Conservation (phyloP, 2,797 vertebrate genomes). For the Protonibea diacanthus region DNA sequence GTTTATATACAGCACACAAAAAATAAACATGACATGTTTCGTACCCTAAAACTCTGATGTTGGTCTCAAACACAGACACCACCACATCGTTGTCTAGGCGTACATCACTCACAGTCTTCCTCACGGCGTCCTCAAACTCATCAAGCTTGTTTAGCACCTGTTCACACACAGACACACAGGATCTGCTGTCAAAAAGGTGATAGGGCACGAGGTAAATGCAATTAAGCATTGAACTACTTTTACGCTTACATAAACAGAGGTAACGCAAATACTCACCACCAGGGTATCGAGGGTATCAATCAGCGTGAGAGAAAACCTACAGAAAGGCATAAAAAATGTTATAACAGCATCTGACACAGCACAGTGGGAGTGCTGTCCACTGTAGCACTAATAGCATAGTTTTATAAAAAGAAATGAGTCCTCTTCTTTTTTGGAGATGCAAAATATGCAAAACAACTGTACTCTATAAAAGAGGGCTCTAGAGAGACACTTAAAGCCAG, state of each 20-base stretch:
- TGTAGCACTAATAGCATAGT: conserved; percentile 18
- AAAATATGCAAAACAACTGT: neutral
- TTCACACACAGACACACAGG: neutral
- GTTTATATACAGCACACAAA: neutral
- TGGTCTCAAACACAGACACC: conserved; percentile 91
- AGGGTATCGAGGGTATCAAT: conserved; percentile 89
- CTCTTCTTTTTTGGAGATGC: neutral
- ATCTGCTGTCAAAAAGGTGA: neutral
- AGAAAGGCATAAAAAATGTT: conserved; percentile 22
- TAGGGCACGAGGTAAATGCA: neutral
- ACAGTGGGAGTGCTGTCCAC: conserved; percentile 16
- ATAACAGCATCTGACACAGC: conserved; percentile 10
- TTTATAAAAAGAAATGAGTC: too few species aligned
- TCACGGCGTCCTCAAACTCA: conserved; percentile 89
- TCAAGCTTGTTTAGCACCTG: conserved; percentile 89
- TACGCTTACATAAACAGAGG: neutral
- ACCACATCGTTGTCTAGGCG: conserved; percentile 89
- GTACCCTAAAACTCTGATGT: conserved; percentile 89
- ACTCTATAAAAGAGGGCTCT: neutral
- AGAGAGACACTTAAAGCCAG: neutral
- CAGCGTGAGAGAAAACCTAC: conserved; percentile 88
- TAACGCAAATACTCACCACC: conserved; percentile 81
- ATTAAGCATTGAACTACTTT: neutral
- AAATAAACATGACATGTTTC: neutral
- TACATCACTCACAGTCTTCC: conserved; percentile 82